phyloP scores from a whole-genome alignment of 2,888 invertebrate genomes.

The Chrysomela aeneicollis region DNA sequence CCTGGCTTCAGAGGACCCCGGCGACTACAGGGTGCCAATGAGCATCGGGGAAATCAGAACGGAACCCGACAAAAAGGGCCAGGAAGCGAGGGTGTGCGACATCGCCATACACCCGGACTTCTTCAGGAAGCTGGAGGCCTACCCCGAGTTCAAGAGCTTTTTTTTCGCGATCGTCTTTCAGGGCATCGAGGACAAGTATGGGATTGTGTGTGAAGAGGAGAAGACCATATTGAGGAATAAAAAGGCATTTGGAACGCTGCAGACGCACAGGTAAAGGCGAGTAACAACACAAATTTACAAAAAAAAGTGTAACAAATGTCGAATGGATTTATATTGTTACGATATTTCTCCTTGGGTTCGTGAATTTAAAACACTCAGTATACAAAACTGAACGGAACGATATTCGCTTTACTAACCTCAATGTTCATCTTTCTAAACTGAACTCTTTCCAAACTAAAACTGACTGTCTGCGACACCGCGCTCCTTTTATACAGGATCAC shows the following conservation, averaged over 20 bases:
- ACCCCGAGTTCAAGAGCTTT: conserved; percentile 78
- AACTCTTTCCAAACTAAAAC: too few relatives aligned
- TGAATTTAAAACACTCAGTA: too few relatives aligned
- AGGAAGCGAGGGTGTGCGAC: conserved; percentile 79
- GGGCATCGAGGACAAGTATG: conserved; percentile 80
- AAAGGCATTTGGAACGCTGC: conserved; percentile 76
- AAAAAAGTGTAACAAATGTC: too few relatives aligned
- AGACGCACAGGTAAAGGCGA: conserved; percentile 69
- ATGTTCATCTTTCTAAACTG: too few relatives aligned
- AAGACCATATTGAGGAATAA: conserved; percentile 76
- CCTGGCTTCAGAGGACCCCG: conserved; percentile 72
- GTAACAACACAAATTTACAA: too few relatives aligned
- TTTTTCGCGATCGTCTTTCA: conserved; percentile 82
- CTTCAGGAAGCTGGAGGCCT: conserved; percentile 76
- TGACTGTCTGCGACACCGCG: too few relatives aligned
- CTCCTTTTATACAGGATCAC: too few relatives aligned
- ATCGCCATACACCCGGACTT: conserved; percentile 83
- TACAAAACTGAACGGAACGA: too few relatives aligned
- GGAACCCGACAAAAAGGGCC: conserved; percentile 78
- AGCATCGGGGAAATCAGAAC: conserved; percentile 84
- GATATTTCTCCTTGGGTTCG: too few relatives aligned
- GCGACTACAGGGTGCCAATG: conserved; percentile 85
- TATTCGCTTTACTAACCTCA: too few relatives aligned
- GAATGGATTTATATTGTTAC: too few relatives aligned
- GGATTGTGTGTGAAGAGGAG: conserved; percentile 72